Percentiles rank a stretch among this genome's conserved stretches.
Conservation (phyloP, 1,140 invertebrate genomes). For the Trichonephila clavata region DNA sequence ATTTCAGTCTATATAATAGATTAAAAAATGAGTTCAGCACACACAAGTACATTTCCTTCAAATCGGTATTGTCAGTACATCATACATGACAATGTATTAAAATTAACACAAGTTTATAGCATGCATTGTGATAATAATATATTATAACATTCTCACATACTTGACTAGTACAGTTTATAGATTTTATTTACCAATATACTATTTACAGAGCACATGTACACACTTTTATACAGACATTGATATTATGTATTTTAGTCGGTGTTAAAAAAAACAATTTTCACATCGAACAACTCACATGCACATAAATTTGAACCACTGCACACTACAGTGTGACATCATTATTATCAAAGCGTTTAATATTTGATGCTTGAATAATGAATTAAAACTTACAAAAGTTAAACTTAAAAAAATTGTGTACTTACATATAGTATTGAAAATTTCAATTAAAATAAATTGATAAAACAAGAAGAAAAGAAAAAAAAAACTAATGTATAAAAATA, state of each 20-base stretch:
- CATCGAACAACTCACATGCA: conserved; percentile 2
- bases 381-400: background rate
- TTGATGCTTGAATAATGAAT: background rate
- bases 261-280: background rate
- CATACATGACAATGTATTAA: background rate
- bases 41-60: too few species aligned
- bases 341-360: background rate
- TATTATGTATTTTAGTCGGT: background rate
- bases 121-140: background rate
- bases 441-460: too few species aligned
- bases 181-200: conserved; percentile 20
- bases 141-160: background rate
- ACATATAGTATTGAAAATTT: too few species aligned
- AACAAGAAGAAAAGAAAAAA: too few species aligned
- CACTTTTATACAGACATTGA: conserved; percentile 26
- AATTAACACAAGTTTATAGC: background rate
- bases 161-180: background rate
- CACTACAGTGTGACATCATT: background rate
- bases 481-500: too few species aligned
- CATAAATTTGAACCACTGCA: background rate
- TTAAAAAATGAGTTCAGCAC: too few species aligned
- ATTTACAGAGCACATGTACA: conserved; percentile 36
- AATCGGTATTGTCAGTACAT: background rate
- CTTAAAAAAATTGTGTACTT: too few species aligned
- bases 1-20: too few species aligned